phyloP scores from a whole-genome alignment of 2,113 vertebrate genomes.

The Gasterosteus aculeatus region DNA sequence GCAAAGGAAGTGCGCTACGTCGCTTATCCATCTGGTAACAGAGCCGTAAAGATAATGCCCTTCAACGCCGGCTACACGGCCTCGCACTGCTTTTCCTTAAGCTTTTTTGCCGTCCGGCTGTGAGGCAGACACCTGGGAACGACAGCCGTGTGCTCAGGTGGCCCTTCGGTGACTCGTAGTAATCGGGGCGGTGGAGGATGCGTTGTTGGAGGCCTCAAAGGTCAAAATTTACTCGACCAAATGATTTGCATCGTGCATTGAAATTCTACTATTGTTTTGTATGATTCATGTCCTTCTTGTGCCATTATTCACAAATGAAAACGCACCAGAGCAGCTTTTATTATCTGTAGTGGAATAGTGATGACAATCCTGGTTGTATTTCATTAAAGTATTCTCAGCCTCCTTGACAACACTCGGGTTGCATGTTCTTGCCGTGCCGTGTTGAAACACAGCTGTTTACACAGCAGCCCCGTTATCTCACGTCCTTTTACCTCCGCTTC shows the following conservation, averaged over 20 bases:
- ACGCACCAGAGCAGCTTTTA: conserved; percentile 17
- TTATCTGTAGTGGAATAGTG: conserved; percentile 15
- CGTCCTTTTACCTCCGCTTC: not conserved
- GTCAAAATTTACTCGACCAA: not conserved
- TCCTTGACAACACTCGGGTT: not conserved
- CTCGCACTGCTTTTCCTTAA: conserved; percentile 26
- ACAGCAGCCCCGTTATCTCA: conserved; percentile 30
- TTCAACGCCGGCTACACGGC: conserved; percentile 41
- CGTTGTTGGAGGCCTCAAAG: not conserved
- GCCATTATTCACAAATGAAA: conserved; percentile 34
- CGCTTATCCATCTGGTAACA: conserved; percentile 62
- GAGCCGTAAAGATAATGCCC: conserved; percentile 57
- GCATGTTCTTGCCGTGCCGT: not conserved
- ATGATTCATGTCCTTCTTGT: conserved; percentile 32
- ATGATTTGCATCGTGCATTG: not conserved
- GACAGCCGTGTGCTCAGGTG: not conserved
- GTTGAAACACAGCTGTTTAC: not conserved
- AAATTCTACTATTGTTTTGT: not conserved
- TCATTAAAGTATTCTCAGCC: conserved; percentile 3
- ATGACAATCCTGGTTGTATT: conserved; percentile 27
- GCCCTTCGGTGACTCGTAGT: not conserved
- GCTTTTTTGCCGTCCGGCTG: conserved; percentile 26
- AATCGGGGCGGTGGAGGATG: not conserved
- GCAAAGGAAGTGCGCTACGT: conserved; percentile 20
- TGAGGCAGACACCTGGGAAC: conserved; percentile 18